Percentiles rank a stretch among this genome's conserved stretches.
Conservation (phyloP, 1,140 invertebrate genomes). For the Aphaenogaster floridana region DNA sequence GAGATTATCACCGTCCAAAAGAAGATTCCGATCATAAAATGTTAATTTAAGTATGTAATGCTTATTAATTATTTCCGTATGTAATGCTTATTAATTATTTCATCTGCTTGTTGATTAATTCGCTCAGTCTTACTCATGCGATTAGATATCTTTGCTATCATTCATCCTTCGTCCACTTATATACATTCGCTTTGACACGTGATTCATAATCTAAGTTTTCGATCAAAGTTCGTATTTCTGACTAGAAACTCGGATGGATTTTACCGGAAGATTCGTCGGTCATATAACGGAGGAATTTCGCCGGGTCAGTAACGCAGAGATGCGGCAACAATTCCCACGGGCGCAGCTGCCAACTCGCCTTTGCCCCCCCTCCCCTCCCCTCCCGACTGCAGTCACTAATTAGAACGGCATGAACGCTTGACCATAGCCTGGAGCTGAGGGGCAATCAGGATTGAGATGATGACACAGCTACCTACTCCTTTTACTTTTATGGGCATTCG, state of each 20-base stretch:
- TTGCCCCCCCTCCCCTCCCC: background rate
- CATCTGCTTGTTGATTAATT: slow-evolving; percentile 4
- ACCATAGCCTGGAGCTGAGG: slow-evolving; percentile 48
- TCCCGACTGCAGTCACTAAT: slow-evolving; percentile 60
- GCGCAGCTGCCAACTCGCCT: slow-evolving; percentile 24
- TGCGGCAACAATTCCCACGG: slow-evolving; percentile 64
- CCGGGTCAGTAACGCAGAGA: slow-evolving; percentile 41
- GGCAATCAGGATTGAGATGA: slow-evolving; percentile 69
- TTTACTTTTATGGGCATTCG: slow-evolving; percentile 44
- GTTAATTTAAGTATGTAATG: background rate
- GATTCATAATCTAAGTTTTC: background rate
- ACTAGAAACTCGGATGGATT: slow-evolving; percentile 39
- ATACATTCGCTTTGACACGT: background rate
- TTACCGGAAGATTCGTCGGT: slow-evolving; percentile 56
- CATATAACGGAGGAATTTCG: slow-evolving; percentile 66
- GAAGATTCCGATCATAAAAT: background rate
- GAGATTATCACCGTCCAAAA: background rate
- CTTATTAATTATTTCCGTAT: background rate
- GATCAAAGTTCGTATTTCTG: background rate
- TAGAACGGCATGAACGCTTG: slow-evolving; percentile 58
- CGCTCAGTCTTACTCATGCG: background rate
- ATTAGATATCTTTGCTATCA: background rate
- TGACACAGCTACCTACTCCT: slow-evolving; percentile 52
- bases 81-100: background rate
- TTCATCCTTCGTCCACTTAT: background rate